A percentile compares a stretch with the other conserved stretches of the same genome.
Evolutionary conservation across 2,797 vertebrate genomes (phyloP).

Genomic region (Lagocephalus sceleratus): DNA sequence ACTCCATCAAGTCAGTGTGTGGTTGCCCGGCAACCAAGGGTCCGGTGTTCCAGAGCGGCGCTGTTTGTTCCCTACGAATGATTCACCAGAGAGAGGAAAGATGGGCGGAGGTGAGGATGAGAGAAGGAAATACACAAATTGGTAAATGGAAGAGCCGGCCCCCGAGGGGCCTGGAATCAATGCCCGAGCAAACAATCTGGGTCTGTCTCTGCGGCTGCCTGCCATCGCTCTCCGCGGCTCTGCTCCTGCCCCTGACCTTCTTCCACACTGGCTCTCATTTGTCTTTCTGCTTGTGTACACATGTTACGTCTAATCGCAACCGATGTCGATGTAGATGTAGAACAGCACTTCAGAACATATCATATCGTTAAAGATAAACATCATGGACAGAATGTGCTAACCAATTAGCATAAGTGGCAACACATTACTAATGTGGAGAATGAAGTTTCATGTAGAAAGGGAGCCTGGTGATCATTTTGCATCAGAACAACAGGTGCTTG

Average conservation of each 20-base stretch:
- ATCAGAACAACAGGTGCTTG: conserved; percentile 56
- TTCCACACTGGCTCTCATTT: conserved; percentile 11
- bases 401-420: too few species aligned
- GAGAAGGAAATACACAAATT: conserved; percentile 79
- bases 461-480: neutral
- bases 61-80: conserved; percentile 78
- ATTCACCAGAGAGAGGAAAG: conserved; percentile 67
- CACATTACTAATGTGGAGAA: too few species aligned
- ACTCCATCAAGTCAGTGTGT: conserved; percentile 78
- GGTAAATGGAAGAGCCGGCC: conserved; percentile 78
- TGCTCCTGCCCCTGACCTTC: conserved; percentile 24
- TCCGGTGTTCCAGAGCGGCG: conserved; percentile 76
- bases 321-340: too few species aligned
- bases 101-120: conserved; percentile 66
- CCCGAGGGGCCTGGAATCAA: conserved; percentile 77
- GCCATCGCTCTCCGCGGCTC: conserved; percentile 52
- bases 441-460: too few species aligned
- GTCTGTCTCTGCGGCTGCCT: conserved; percentile 42
- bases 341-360: too few species aligned
- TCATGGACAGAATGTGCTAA: too few species aligned
- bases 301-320: neutral
- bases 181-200: conserved; percentile 74
- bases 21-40: conserved; percentile 81
- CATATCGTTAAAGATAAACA: too few species aligned
- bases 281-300: conserved; percentile 3